Conservation (phyloP, 1,140 invertebrate species). For the Penaeus chinensis region DNA sequence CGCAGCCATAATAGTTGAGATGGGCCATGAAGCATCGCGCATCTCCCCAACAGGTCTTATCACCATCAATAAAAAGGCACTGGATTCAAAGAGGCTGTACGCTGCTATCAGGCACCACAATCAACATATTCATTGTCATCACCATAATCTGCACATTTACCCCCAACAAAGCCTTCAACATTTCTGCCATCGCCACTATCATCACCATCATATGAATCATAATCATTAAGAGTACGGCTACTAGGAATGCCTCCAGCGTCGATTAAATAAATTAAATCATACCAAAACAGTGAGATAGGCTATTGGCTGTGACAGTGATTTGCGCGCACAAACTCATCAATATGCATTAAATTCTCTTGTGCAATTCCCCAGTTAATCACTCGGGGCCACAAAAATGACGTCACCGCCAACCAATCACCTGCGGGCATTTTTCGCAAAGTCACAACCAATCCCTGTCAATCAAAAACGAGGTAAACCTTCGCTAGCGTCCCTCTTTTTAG, state of each 20-base stretch:
- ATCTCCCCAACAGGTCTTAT: not conserved
- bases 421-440: slow-evolving; percentile 16
- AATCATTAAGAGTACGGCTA: slow-evolving; percentile 51
- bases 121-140: slow-evolving; percentile 52
- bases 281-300: slow-evolving; percentile 53
- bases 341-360: slow-evolving; percentile 55
- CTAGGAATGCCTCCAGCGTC: slow-evolving; percentile 29
- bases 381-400: slow-evolving; percentile 14
- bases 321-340: slow-evolving; percentile 49
- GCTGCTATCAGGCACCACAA: slow-evolving; percentile 25
- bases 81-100: not conserved
- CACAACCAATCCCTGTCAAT: slow-evolving; percentile 25
- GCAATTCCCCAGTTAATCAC: slow-evolving; percentile 55
- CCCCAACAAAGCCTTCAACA: slow-evolving; percentile 43
- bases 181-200: slow-evolving; percentile 16
- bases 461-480: slow-evolving; percentile 26
- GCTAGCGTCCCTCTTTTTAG: not conserved
- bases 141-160: slow-evolving; percentile 49
- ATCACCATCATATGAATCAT: slow-evolving; percentile 49
- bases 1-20: no score
- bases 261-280: slow-evolving; percentile 60
- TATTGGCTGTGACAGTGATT: slow-evolving; percentile 55
- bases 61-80: slow-evolving; percentile 34
- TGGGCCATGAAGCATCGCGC: no score
- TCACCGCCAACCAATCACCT: slow-evolving; percentile 26